Evolutionary conservation across 1,140 invertebrate species (phyloP).

Genomic region (Euwallacea fornicatus): DNA sequence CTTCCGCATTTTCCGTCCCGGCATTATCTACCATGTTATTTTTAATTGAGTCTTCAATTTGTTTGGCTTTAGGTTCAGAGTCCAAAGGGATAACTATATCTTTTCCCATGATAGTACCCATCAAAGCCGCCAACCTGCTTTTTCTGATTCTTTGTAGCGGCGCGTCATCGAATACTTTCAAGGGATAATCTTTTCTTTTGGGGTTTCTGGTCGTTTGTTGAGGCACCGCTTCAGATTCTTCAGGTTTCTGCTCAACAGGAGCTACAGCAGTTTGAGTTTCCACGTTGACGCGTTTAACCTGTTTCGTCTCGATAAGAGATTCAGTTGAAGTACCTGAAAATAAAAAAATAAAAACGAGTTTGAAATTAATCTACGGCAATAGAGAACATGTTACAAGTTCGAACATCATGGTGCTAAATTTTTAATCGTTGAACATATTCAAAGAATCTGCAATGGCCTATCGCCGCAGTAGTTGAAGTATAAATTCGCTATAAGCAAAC

Average conservation of each 20-base stretch:
- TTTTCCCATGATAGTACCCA: constrained; percentile 43
- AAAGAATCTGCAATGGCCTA: no score
- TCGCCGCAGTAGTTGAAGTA: no score
- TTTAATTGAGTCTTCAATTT: no score
- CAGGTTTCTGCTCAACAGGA: constrained; percentile 23
- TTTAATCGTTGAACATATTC: no score
- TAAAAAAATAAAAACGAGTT: no score
- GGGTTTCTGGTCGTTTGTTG: constrained; percentile 11
- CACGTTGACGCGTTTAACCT: constrained; percentile 40
- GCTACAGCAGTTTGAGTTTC: constrained; percentile 44
- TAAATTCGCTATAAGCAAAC: no score
- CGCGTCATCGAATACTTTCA: constrained; percentile 46
- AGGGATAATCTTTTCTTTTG: constrained; percentile 19
- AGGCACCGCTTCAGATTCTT: not conserved
- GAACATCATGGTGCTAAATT: not conserved
- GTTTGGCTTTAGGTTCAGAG: no score
- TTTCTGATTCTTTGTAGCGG: constrained; percentile 43
- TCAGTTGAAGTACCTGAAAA: constrained; percentile 39
- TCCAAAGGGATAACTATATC: constrained; percentile 24
- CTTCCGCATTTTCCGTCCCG: no score
- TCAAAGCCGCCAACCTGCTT: constrained; percentile 42
- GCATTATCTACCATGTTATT: no score
- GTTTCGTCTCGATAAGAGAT: constrained; percentile 35
- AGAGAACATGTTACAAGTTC: no score
- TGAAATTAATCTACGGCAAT: not conserved